Conservation (phyloP, 2,113 vertebrate genomes). For the Ginglymostoma cirratum region DNA sequence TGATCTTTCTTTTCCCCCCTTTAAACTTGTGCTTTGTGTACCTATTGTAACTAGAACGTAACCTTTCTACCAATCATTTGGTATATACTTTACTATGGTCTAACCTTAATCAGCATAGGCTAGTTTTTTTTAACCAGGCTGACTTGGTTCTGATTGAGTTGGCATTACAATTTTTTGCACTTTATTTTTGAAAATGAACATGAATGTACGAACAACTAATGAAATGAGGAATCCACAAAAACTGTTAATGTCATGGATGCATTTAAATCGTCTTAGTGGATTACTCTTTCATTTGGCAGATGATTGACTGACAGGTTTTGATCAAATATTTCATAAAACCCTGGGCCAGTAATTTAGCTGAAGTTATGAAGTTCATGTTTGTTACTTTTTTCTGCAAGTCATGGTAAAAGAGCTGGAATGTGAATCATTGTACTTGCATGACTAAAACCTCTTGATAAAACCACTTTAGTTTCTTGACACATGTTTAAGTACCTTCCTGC, state of each 20-base stretch:
- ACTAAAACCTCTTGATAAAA: neutral
- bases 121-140: neutral
- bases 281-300: too few relatives aligned
- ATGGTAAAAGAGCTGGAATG: neutral
- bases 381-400: neutral
- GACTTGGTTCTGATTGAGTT: neutral
- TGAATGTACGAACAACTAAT: neutral
- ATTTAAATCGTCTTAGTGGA: too few relatives aligned
- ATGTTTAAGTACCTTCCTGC: neutral
- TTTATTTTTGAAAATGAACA: neutral
- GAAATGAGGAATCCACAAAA: neutral
- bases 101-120: neutral
- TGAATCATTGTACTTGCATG: neutral
- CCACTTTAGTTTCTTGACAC: neutral
- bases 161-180: neutral
- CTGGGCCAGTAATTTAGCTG: neutral
- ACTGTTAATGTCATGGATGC: neutral
- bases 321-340: neutral
- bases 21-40: neutral
- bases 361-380: neutral
- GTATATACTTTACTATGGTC: neutral
- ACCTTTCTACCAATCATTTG: neutral
- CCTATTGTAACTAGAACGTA: neutral
- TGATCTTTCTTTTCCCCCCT: too few relatives aligned
- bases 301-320: neutral